Evolutionary conservation across 2,888 invertebrate species (phyloP).

Genomic region (Athrips mouffetella): DNA sequence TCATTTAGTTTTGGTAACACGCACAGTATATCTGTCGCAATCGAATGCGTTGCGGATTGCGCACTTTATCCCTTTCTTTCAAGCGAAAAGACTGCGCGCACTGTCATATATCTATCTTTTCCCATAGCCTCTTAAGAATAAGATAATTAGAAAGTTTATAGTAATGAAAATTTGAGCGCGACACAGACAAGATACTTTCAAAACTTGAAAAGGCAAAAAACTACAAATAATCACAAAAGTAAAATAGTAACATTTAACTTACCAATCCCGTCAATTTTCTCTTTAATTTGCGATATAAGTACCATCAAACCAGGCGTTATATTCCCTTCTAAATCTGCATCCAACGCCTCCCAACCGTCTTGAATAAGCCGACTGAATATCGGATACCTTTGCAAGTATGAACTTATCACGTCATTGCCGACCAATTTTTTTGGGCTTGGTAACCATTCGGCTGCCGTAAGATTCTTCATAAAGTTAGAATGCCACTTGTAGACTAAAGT

Average conservation of each 20-base stretch:
- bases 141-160: no score
- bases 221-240: no score
- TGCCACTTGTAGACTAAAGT: conserved; percentile 80
- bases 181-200: no score
- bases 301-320: conserved; percentile 79
- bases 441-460: conserved; percentile 81
- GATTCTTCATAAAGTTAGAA: conserved; percentile 75
- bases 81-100: no score
- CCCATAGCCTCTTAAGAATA: no score
- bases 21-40: no score
- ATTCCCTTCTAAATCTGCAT: conserved; percentile 72
- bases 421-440: conserved; percentile 63
- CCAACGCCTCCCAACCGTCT: conserved; percentile 69
- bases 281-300: conserved; percentile 72
- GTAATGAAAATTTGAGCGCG: no score
- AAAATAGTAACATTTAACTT: conserved; percentile 22
- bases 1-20: no score
- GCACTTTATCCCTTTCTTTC: no score
- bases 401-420: conserved; percentile 54
- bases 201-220: no score
- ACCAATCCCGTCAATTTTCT: conserved; percentile 67
- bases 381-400: conserved; percentile 79
- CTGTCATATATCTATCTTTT: no score
- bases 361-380: conserved; percentile 77
- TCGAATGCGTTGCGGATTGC: no score